These are phyloP conservation scores for Ophthalmolycus amberensis DNA, from an alignment of 2,113 vertebrate genomes.

Conservation along the genomic window DNA sequence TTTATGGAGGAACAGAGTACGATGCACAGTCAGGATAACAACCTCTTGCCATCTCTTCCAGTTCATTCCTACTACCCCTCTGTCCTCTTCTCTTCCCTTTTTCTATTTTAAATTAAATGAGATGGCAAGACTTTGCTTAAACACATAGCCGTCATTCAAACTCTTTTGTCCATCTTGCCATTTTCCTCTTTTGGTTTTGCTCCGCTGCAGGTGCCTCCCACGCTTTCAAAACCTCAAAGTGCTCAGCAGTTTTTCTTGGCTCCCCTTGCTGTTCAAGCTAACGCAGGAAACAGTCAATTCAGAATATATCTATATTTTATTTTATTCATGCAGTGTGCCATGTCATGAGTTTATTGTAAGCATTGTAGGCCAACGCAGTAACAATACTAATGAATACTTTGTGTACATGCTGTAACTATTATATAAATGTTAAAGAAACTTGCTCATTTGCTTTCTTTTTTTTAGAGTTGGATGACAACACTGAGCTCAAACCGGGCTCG, in stretches of 20 bases:
- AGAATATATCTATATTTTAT: neutral
- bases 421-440: neutral
- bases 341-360: neutral
- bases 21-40: neutral
- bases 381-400: neutral
- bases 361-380: neutral
- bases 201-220: constrained; percentile 2
- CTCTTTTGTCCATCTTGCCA: neutral
- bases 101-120: neutral
- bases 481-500: neutral
- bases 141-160: constrained; percentile 4
- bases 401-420: neutral
- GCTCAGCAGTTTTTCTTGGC: constrained; percentile 26
- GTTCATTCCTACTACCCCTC: neutral
- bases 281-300: constrained; percentile 1
- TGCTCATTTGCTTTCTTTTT: neutral
- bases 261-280: neutral
- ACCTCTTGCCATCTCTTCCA: neutral
- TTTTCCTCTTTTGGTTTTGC: neutral
- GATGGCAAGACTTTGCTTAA: neutral
- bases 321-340: neutral
- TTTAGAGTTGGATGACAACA: neutral
- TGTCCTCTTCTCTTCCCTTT: neutral
- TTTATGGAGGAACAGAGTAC: neutral
- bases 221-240: neutral